Conservation (phyloP, 2,113 vertebrate species). For the Indicator maculatus region DNA sequence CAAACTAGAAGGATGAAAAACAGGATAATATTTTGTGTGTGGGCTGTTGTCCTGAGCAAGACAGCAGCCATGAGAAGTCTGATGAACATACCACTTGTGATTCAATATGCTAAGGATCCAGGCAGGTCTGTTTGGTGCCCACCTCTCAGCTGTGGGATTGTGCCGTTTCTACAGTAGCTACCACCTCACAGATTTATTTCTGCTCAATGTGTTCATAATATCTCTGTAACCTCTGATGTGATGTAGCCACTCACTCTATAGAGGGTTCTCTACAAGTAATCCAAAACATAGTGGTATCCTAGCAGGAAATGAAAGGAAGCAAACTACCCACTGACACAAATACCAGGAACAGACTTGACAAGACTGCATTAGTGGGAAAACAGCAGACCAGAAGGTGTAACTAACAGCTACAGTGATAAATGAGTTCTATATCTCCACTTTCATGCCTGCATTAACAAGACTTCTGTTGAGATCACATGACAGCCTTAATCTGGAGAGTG, state of each 20-base stretch:
- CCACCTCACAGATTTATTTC: background rate
- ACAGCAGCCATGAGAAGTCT: background rate
- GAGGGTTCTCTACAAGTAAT: background rate
- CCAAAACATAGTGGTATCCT: background rate
- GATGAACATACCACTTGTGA: background rate
- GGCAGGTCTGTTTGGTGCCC: background rate
- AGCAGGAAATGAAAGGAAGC: background rate
- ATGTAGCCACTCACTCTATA: background rate
- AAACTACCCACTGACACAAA: background rate
- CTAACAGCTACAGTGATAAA: background rate
- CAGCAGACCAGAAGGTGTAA: background rate
- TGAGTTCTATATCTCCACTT: background rate
- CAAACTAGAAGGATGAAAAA: background rate
- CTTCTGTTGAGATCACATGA: background rate
- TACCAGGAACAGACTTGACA: background rate
- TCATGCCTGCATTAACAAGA: background rate
- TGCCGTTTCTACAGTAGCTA: background rate
- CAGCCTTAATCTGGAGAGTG: background rate
- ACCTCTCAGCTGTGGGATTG: background rate
- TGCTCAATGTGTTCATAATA: rapidly evolving
- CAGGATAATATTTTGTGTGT: background rate
- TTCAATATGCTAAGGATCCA: background rate
- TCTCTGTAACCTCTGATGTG: background rate
- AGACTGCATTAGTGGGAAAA: background rate
- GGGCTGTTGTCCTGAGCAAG: slow-evolving; percentile 10